phyloP scores from a whole-genome alignment of 2,113 vertebrate genomes.

The Todiramphus chloris region DNA sequence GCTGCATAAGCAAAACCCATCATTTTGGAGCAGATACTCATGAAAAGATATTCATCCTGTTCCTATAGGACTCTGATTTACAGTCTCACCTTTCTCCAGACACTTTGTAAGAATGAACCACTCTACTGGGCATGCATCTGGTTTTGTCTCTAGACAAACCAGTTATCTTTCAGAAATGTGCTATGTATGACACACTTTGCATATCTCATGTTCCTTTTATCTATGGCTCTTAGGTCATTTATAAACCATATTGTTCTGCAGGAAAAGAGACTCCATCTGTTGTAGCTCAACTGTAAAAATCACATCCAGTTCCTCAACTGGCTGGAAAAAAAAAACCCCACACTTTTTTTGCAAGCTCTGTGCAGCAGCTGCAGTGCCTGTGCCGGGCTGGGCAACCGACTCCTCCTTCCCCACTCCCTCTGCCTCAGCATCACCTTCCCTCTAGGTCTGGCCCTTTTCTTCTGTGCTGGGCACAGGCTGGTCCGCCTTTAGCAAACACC shows the following conservation, averaged over 20 bases:
- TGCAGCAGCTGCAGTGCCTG: not conserved
- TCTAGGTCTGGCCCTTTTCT: not conserved
- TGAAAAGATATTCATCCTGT: not conserved
- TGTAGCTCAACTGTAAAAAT: not conserved
- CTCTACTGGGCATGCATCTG: not conserved
- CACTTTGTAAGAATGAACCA: not conserved
- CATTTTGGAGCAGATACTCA: slow-evolving; percentile 18
- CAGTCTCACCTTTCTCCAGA: not conserved
- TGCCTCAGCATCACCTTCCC: not conserved
- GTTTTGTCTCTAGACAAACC: not conserved
- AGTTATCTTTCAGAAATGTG: not conserved
- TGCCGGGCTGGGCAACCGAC: not conserved
- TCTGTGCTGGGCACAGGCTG: not conserved
- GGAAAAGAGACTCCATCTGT: not conserved
- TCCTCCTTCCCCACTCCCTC: not conserved
- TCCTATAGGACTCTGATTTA: not conserved
- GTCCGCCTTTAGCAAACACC: not conserved
- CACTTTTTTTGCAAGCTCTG: not conserved
- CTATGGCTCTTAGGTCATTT: not conserved
- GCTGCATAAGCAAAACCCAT: not conserved
- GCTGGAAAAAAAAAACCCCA: not conserved
- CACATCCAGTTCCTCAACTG: not conserved
- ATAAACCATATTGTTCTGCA: not conserved
- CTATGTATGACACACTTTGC: accelerated
- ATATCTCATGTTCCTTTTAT: not conserved